Percentiles rank a stretch among this genome's conserved stretches.
Conservation (phyloP, 2,113 vertebrate genomes). For the Istiophorus platypterus region DNA sequence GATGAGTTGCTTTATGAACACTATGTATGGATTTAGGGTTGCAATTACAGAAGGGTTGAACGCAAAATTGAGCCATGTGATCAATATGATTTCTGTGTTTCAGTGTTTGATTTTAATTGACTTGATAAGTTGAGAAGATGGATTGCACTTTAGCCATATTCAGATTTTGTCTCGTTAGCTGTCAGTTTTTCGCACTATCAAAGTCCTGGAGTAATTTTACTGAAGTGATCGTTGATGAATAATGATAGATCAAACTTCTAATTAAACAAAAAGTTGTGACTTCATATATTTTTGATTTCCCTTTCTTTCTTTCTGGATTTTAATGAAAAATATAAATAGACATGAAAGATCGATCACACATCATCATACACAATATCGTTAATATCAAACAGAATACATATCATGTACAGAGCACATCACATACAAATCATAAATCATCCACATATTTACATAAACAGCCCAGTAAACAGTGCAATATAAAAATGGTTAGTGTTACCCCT, state of each 20-base stretch:
- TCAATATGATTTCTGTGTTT: constrained; percentile 22
- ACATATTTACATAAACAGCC: not conserved
- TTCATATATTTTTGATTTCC: not conserved
- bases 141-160: not conserved
- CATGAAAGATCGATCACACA: not conserved
- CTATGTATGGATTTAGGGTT: constrained; percentile 18
- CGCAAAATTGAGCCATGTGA: constrained; percentile 3
- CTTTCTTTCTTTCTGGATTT: not conserved
- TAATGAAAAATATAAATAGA: no score
- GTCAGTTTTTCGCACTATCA: not conserved
- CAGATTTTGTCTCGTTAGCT: not conserved
- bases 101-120: constrained; percentile 4
- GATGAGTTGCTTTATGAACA: constrained; percentile 1
- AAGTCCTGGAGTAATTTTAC: not conserved
- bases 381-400: not conserved
- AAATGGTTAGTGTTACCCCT: not conserved
- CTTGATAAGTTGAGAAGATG: not conserved
- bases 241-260: not conserved
- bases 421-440: not conserved
- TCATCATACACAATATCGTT: not conserved
- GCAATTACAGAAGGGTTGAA: not conserved
- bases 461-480: not conserved
- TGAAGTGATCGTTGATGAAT: not conserved
- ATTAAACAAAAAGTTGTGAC: not conserved
- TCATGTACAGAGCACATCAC: not conserved